Evolutionary conservation across 2,797 vertebrate genomes (phyloP).

Genomic region (Epinephelus awoara): DNA sequence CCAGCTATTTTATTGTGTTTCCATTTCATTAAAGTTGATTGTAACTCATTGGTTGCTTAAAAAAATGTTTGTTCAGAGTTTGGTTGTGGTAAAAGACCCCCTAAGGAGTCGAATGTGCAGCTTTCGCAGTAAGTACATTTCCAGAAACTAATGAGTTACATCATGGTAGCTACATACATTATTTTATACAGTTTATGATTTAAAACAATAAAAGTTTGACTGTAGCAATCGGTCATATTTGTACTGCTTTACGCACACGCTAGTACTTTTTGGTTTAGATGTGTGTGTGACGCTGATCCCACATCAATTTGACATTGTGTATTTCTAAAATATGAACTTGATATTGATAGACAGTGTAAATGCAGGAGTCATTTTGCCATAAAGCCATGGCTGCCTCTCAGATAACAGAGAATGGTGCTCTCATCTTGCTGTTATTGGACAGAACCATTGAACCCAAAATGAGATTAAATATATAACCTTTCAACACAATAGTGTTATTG

Average conservation of each 20-base stretch:
- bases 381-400: conserved; percentile 2
- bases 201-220: background rate
- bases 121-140: too few species aligned
- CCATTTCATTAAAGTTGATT: too few species aligned
- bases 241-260: background rate
- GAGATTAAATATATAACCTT: conserved; percentile 37
- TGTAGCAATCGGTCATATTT: background rate
- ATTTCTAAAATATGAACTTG: conserved; percentile 7
- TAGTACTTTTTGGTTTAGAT: background rate
- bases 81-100: too few species aligned
- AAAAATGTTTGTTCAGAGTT: too few species aligned
- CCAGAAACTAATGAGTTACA: too few species aligned
- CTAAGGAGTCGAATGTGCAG: too few species aligned
- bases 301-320: background rate
- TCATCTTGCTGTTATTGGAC: conserved; percentile 19
- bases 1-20: too few species aligned
- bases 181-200: too few species aligned
- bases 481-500: conserved; percentile 46
- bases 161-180: too few species aligned
- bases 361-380: background rate
- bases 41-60: too few species aligned
- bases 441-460: conserved; percentile 34
- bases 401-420: conserved; percentile 11
- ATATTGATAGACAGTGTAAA: background rate
- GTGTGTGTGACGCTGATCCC: background rate